Conservation (phyloP, 2,888 invertebrate species). For the Isoperla grammatica region DNA sequence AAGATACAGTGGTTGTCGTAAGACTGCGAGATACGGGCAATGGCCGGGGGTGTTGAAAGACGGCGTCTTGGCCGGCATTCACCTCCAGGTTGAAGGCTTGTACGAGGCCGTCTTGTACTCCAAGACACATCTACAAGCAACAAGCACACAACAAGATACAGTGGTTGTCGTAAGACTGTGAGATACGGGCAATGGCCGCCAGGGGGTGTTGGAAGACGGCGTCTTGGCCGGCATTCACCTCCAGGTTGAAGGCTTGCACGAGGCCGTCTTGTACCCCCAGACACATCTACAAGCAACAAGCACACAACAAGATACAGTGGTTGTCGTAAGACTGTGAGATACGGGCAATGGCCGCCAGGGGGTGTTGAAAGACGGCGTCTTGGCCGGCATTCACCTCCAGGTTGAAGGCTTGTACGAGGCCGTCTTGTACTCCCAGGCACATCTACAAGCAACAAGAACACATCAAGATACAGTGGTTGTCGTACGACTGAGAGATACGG, state of each 20-base stretch:
- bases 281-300: constrained; percentile 51
- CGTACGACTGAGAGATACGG: constrained; percentile 20
- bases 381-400: constrained; percentile 34
- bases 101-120: too few species aligned
- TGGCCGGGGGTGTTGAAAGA: constrained; percentile 38
- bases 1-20: constrained; percentile 49
- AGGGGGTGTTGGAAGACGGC: constrained; percentile 41
- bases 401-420: constrained; percentile 39
- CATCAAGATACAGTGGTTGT: constrained; percentile 54
- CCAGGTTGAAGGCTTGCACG: constrained; percentile 30
- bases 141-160: too few species aligned
- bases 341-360: constrained; percentile 37
- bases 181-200: constrained; percentile 28
- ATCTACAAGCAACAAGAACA: constrained; percentile 54
- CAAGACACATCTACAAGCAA: too few species aligned
- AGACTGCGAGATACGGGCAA: constrained; percentile 29
- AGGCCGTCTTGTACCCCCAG: constrained; percentile 63
- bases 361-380: constrained; percentile 40
- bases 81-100: background rate
- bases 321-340: constrained; percentile 36
- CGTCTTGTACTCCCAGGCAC: constrained; percentile 65
- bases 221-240: constrained; percentile 35
- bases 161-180: background rate
- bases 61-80: constrained; percentile 36
- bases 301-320: constrained; percentile 59